A percentile compares a stretch with the other conserved stretches of the same genome.
These are phyloP conservation scores for Colistium nudipinnis DNA, from an alignment of 2,113 vertebrate species.

Conservation along the genomic window DNA sequence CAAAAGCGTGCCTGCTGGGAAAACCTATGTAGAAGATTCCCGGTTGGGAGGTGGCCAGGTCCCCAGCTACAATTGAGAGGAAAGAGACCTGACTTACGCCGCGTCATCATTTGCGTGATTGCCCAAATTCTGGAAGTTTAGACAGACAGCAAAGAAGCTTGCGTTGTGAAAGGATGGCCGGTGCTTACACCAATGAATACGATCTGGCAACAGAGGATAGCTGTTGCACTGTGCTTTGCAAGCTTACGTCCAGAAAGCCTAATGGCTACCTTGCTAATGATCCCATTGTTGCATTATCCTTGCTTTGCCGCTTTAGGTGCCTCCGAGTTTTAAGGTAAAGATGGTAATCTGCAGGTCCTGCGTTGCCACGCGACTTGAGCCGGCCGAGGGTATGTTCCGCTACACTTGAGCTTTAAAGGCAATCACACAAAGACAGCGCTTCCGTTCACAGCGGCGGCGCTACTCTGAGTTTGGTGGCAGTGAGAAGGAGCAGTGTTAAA, in stretches of 20 bases:
- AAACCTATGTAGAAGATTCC: no score
- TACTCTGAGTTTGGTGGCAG: neutral
- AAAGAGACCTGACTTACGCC: no score
- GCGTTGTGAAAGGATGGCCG: neutral
- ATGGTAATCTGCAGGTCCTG: constrained; percentile 45
- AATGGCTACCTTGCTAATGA: constrained; percentile 31
- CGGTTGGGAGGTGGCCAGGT: no score
- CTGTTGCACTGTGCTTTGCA: neutral
- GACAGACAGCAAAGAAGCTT: neutral
- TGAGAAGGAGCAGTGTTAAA: neutral
- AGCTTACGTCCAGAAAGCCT: constrained; percentile 4
- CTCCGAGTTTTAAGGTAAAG: constrained; percentile 44
- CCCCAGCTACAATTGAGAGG: no score
- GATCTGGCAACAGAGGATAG: neutral
- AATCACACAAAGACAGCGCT: constrained; percentile 37
- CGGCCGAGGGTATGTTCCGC: constrained; percentile 17
- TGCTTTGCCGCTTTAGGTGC: constrained; percentile 30
- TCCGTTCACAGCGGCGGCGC: constrained; percentile 4
- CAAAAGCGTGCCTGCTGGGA: no score
- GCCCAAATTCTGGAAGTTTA: neutral
- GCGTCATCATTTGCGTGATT: neutral
- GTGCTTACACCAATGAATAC: neutral
- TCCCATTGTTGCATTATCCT: constrained; percentile 35
- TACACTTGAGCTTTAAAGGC: constrained; percentile 33
- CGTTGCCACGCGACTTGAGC: constrained; percentile 34